Percentiles rank a stretch among this genome's conserved stretches.
Evolutionary conservation across 2,888 invertebrate species (phyloP).

Genomic region (Creontiades dilutus): DNA sequence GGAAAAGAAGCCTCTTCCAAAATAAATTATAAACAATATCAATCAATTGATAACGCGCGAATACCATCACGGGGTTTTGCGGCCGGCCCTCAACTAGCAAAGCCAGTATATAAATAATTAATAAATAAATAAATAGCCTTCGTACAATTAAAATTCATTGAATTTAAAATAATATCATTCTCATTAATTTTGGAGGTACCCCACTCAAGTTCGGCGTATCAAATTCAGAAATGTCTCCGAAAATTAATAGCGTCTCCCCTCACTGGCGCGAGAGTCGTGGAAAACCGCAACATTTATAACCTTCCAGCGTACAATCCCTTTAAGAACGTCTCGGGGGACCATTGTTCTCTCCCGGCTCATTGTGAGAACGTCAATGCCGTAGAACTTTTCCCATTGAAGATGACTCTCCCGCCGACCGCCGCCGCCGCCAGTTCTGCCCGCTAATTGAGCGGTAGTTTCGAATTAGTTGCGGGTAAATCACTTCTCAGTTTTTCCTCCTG

Average conservation of each 20-base stretch:
- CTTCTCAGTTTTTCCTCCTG: conserved; percentile 19
- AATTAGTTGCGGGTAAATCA: conserved; percentile 51
- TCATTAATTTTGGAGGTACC: too few relatives aligned
- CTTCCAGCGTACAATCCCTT: background rate
- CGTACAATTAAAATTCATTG: too few relatives aligned
- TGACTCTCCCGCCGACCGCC: background rate
- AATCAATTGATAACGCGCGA: too few relatives aligned
- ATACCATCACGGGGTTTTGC: too few relatives aligned
- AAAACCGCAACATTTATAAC: conserved; percentile 10
- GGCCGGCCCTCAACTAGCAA: too few relatives aligned
- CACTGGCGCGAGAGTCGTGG: background rate
- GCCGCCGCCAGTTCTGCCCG: background rate
- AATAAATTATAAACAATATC: too few relatives aligned
- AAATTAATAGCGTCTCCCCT: background rate
- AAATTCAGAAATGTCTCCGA: background rate
- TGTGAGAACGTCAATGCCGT: background rate
- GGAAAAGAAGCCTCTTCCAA: too few relatives aligned
- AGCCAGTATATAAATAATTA: too few relatives aligned
- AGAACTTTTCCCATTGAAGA: conserved; percentile 6
- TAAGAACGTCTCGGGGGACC: background rate
- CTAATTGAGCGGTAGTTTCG: conserved; percentile 54
- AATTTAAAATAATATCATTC: too few relatives aligned
- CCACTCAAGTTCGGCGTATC: too few relatives aligned
- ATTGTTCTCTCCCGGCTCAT: background rate
- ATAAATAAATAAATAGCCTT: too few relatives aligned